Base-by-base conservation (phyloP, 2,888 invertebrate genomes). In the Ganaspis brasiliensis region DNA sequence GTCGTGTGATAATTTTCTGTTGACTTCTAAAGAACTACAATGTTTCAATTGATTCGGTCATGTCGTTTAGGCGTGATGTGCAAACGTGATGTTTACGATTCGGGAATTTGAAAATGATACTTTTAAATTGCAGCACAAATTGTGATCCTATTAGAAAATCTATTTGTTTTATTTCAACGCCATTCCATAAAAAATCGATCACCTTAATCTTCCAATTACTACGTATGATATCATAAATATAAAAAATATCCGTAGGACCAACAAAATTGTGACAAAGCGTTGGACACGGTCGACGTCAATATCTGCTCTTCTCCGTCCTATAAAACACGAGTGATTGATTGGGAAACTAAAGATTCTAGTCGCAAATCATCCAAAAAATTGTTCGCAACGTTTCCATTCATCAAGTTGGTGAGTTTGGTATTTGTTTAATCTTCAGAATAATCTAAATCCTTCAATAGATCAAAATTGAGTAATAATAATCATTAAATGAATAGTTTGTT, bases 271-370 rank as follows among this genome's bases (percentile, higher is more conserved):
- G 55, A 55, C 21, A 55, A 55, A 12, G 21, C 16, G 19, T 49
- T 49, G n/a, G 16, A 16, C 49, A 12, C 84, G 86, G 86, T 86
- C 80, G 86, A 87, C 85, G 84, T 80, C 59, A 67, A 78, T 63
- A 77, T 76, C 78, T 79, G 81, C 78, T 83, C 72, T 57, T 79
- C 72, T 79, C 31, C 6, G 2, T 82, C 80, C 79, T 86, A 77
- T 82, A 83, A 84, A 84, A 85, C 83, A 85, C 26, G 76, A 55
- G 76, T 87, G 86, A 87, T 87, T 85, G 86, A 86, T 86, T 79
- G 84, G 79, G 74, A 81, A 79, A 83, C 80, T 79, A 81, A 78
- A 79, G 76, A 73, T 75, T 82, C 82, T 78, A 71, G 75, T 80
- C 72, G 81, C 55, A 73, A 72, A 74, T 73, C 55, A 55, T 76